These are phyloP conservation scores for Amiota minor DNA, from an alignment of 2,888 invertebrate species.

Conservation along the genomic window DNA sequence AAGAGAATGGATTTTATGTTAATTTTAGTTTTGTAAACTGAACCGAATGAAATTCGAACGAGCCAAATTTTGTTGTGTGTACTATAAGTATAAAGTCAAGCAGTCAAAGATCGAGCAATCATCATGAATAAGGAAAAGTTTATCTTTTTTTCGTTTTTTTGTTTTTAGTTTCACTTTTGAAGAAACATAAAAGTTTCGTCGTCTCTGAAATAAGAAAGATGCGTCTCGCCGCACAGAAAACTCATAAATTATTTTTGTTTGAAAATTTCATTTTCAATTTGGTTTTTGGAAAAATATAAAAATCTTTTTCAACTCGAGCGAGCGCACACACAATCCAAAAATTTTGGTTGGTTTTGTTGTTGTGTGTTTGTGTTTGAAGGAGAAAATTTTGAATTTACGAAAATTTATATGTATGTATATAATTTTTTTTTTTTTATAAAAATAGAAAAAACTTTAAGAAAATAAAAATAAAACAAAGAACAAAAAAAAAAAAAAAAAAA, in stretches of 20 bases:
- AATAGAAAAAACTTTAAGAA: constrained; percentile 53
- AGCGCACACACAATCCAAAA: not conserved
- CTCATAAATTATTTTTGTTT: constrained; percentile 64
- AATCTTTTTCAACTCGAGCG: constrained; percentile 9
- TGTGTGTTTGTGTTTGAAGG: not conserved
- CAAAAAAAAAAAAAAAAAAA: constrained; percentile 31
- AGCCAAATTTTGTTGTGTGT: not conserved
- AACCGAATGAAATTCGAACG: constrained; percentile 19
- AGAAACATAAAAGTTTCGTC: constrained; percentile 31
- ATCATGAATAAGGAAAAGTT: constrained; percentile 22
- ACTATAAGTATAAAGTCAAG: no score
- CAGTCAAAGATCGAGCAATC: constrained; percentile 7
- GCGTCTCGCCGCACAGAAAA: constrained; percentile 52
- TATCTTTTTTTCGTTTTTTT: not conserved
- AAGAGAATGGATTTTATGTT: constrained; percentile 5
- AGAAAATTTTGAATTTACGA: constrained; percentile 11
- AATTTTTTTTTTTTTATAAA: constrained; percentile 48
- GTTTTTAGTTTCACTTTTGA: not conserved
- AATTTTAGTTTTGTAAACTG: not conserved
- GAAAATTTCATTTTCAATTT: constrained; percentile 18
- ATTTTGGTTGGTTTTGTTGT: not conserved
- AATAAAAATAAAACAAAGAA: constrained; percentile 52
- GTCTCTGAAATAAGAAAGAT: constrained; percentile 23
- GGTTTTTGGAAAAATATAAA: not conserved
- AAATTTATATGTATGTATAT: no score